These are phyloP conservation scores for Brachionus asplanchnoidis DNA, from an alignment of 1,140 invertebrate genomes.

Conservation along the genomic window DNA sequence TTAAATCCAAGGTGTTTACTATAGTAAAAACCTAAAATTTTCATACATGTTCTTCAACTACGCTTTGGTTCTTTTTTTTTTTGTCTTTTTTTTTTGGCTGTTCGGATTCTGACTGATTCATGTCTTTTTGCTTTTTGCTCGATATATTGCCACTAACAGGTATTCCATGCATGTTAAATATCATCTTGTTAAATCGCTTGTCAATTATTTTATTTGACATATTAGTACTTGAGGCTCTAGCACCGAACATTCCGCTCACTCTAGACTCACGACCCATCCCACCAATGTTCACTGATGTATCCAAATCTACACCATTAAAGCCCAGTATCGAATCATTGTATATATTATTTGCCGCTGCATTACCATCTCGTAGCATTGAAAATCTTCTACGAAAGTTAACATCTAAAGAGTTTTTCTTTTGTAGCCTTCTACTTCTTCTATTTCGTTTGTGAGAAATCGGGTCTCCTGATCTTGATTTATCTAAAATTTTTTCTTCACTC, in stretches of 20 bases:
- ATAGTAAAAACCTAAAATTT: neutral
- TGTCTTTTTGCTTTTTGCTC: slow-evolving; percentile 19
- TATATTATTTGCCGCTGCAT: slow-evolving; percentile 36
- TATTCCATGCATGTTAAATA: slow-evolving; percentile 40
- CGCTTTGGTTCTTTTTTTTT: slow-evolving; percentile 34
- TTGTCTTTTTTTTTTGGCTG: slow-evolving; percentile 20
- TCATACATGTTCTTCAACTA: slow-evolving; percentile 37
- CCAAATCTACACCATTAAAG: slow-evolving; percentile 33
- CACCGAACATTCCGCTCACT: slow-evolving; percentile 14
- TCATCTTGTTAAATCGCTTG: slow-evolving; percentile 38
- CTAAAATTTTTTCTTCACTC: neutral
- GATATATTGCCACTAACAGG: slow-evolving; percentile 35
- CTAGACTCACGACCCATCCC: slow-evolving; percentile 17
- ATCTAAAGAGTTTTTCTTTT: slow-evolving; percentile 42
- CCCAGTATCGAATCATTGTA: slow-evolving; percentile 27
- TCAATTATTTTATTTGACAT: slow-evolving; percentile 35
- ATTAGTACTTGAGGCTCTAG: slow-evolving; percentile 23
- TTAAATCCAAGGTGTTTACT: neutral
- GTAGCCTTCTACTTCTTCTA: slow-evolving; percentile 33
- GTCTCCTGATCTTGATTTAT: neutral
- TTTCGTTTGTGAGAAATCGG: slow-evolving; percentile 11
- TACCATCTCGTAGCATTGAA: slow-evolving; percentile 37
- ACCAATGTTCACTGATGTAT: slow-evolving; percentile 1
- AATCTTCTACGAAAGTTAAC: slow-evolving; percentile 24
- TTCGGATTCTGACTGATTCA: neutral